Percentiles rank a stretch among this genome's conserved stretches.
These are phyloP conservation scores for Ophioninae sp. DNA, from an alignment of 2,888 invertebrate species.

Conservation along the genomic window DNA sequence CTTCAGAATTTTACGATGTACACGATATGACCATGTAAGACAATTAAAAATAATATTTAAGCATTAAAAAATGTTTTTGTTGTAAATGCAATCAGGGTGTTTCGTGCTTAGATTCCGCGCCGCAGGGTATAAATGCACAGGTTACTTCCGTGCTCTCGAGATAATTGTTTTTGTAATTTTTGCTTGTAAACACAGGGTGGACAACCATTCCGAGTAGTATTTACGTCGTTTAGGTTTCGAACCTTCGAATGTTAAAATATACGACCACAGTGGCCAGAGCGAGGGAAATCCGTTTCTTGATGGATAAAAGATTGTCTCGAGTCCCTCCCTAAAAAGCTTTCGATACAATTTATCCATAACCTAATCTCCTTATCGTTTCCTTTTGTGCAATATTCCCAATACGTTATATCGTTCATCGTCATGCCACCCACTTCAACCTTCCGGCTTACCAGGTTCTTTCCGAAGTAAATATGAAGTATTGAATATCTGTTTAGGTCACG, in stretches of 20 bases:
- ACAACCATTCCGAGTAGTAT: neutral
- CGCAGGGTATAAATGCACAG: too few relatives aligned
- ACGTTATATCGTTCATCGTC: too few relatives aligned
- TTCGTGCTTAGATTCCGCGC: too few relatives aligned
- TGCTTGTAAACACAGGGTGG: too few relatives aligned
- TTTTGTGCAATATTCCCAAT: slow-evolving; percentile 21
- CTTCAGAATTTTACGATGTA: too few relatives aligned
- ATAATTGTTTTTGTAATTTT: too few relatives aligned
- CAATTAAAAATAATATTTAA: too few relatives aligned
- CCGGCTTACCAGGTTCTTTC: slow-evolving; percentile 4
- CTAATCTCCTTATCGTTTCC: slow-evolving; percentile 20
- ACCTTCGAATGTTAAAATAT: neutral
- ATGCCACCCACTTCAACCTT: neutral
- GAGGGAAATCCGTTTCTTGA: slow-evolving; percentile 15
- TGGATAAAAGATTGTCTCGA: slow-evolving; percentile 31
- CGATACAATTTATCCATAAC: neutral
- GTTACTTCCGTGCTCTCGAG: too few relatives aligned
- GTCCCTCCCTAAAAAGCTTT: neutral
- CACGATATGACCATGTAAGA: too few relatives aligned
- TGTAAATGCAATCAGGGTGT: too few relatives aligned
- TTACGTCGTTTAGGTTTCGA: neutral
- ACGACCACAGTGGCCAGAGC: neutral
- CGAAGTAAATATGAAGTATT: slow-evolving; percentile 38
- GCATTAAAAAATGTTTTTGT: too few relatives aligned
- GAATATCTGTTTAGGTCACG: slow-evolving; percentile 6